Evolutionary conservation across 2,888 invertebrate species (phyloP).

Genomic region (Augiades crinisus): DNA sequence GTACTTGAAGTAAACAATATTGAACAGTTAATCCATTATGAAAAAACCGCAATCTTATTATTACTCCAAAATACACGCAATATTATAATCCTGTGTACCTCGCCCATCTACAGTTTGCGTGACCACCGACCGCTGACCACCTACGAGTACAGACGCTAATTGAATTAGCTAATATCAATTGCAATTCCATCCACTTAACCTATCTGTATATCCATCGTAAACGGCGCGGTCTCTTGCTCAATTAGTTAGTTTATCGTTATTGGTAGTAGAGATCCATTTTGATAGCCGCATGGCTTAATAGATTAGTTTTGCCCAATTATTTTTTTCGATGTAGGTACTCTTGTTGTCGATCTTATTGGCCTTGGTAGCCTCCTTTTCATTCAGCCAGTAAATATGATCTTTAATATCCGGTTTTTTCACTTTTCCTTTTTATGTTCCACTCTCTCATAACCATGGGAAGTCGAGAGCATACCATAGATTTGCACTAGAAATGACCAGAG

Average conservation of each 20-base stretch:
- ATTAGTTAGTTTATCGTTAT: conserved; percentile 10
- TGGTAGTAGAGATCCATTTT: conserved; percentile 3
- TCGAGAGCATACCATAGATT: too few relatives aligned
- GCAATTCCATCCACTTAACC: conserved; percentile 58
- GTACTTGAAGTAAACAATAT: too few relatives aligned
- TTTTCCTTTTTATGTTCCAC: too few relatives aligned
- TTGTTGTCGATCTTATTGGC: too few relatives aligned
- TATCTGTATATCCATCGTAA: conserved; percentile 44
- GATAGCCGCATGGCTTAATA: conserved; percentile 9
- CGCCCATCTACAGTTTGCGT: conserved; percentile 26
- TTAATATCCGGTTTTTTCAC: too few relatives aligned
- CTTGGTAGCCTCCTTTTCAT: too few relatives aligned
- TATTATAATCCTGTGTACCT: too few relatives aligned
- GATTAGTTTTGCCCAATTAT: background rate
- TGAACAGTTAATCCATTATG: background rate
- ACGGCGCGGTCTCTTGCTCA: conserved; percentile 25
- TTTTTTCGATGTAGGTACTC: background rate
- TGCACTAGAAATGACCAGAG: too few relatives aligned
- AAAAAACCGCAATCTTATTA: background rate
- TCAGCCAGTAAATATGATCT: too few relatives aligned
- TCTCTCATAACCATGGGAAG: too few relatives aligned
- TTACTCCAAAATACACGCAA: background rate
- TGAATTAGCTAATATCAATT: conserved; percentile 62
- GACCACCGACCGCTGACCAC: conserved; percentile 50
- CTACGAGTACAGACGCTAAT: conserved; percentile 46